These are phyloP conservation scores for Emys orbicularis DNA, from an alignment of 2,797 vertebrate species.

Conservation along the genomic window DNA sequence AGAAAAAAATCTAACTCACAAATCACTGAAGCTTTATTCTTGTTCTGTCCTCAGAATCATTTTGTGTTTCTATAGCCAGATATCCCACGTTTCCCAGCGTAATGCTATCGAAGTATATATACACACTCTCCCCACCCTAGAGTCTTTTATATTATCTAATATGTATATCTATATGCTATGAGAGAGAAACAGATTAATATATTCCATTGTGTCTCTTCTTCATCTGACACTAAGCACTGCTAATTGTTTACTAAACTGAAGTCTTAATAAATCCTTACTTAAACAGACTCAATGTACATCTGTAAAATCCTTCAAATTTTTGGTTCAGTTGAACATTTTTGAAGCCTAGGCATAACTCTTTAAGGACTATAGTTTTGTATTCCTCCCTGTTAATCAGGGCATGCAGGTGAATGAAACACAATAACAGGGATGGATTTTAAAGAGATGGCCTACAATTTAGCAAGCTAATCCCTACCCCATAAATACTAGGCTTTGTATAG, in stretches of 20 bases:
- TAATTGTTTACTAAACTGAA: not conserved
- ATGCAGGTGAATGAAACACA: not conserved
- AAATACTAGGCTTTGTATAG: not conserved
- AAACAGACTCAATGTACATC: not conserved
- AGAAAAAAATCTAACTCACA: not conserved
- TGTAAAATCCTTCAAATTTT: not conserved
- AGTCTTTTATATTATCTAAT: not conserved
- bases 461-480: not conserved
- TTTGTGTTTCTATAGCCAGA: not conserved
- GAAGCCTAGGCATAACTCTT: not conserved
- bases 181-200: not conserved
- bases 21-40: not conserved
- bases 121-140: not conserved
- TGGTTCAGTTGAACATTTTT: not conserved
- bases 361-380: not conserved
- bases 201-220: not conserved
- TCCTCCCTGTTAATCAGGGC: not conserved
- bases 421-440: not conserved
- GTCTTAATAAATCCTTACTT: not conserved
- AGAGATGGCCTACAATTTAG: fast-evolving
- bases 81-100: not conserved
- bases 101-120: not conserved
- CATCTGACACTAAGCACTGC: not conserved
- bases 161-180: not conserved
- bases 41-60: not conserved